Evolutionary conservation across 23 tunicate genomes (phyloP).

Genomic region (Clavelina lepadiformis): DNA sequence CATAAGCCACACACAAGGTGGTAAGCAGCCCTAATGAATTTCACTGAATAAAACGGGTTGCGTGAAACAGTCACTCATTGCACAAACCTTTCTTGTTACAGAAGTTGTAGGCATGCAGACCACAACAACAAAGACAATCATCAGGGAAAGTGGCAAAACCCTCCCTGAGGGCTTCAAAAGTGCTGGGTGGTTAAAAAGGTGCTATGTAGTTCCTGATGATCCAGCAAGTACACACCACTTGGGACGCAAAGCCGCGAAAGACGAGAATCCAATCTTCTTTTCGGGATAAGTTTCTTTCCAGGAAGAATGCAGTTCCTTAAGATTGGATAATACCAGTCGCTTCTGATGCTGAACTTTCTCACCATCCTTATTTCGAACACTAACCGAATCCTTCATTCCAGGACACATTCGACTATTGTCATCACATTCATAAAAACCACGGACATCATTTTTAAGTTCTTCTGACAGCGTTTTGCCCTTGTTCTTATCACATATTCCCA

Average conservation of each 20-base stretch:
- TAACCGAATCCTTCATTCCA: constrained; percentile 5
- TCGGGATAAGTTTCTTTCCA: constrained; percentile 14
- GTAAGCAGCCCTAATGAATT: too few relatives aligned
- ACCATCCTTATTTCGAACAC: constrained; percentile 10
- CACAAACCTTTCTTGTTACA: too few relatives aligned
- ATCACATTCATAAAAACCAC: not conserved
- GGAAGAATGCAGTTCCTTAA: constrained; percentile 3
- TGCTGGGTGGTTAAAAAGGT: too few relatives aligned
- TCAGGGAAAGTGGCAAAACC: too few relatives aligned
- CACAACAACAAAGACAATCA: too few relatives aligned
- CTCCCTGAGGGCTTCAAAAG: too few relatives aligned
- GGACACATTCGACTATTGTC: constrained; percentile 11
- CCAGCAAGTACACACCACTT: constrained; percentile 23
- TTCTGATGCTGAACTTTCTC: constrained; percentile 6
- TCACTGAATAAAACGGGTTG: too few relatives aligned
- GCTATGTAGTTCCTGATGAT: constrained; percentile 11
- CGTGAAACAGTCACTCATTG: too few relatives aligned
- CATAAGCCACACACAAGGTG: too few relatives aligned
- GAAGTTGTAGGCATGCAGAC: too few relatives aligned
- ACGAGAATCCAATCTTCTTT: constrained; percentile 11
- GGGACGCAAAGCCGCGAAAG: constrained; percentile 10
- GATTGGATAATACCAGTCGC: constrained; percentile 13
- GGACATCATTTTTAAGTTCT: constrained; percentile 1
- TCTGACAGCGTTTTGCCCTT: not conserved
- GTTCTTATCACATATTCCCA: not conserved